A percentile compares a stretch with the other conserved stretches of the same genome.
phyloP scores from a whole-genome alignment of 2,888 invertebrate genomes.

The Temnothorax unifasciatus region DNA sequence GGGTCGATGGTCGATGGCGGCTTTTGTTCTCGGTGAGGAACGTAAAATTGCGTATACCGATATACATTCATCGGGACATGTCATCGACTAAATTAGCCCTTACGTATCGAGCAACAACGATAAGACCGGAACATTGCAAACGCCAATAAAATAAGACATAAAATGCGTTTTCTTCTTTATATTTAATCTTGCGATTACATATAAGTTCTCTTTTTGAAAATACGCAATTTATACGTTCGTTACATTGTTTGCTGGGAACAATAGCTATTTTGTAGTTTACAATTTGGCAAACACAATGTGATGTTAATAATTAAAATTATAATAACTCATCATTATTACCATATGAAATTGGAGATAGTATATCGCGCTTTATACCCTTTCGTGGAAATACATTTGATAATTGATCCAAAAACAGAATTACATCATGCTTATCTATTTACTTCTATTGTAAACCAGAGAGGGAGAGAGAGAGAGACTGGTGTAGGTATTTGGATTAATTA shows the following conservation, averaged over 20 bases:
- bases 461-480: neutral
- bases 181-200: conserved; percentile 50
- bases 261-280: neutral
- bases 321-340: neutral
- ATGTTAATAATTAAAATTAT: conserved; percentile 26
- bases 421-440: neutral
- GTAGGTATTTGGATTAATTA: neutral
- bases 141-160: conserved; percentile 20
- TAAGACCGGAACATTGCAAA: conserved; percentile 20
- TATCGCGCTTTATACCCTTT: neutral
- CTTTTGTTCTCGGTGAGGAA: conserved; percentile 35
- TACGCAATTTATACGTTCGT: neutral
- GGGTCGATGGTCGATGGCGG: neutral
- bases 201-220: conserved; percentile 57
- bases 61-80: conserved; percentile 2
- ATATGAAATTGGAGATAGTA: neutral
- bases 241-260: neutral
- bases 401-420: conserved; percentile 8
- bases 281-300: neutral
- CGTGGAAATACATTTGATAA: neutral
- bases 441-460: neutral
- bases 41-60: conserved; percentile 24
- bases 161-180: neutral
- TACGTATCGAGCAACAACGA: conserved; percentile 18
- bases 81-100: neutral